Conservation (phyloP, 2,113 vertebrate genomes). For the Malurus cyaneus region DNA sequence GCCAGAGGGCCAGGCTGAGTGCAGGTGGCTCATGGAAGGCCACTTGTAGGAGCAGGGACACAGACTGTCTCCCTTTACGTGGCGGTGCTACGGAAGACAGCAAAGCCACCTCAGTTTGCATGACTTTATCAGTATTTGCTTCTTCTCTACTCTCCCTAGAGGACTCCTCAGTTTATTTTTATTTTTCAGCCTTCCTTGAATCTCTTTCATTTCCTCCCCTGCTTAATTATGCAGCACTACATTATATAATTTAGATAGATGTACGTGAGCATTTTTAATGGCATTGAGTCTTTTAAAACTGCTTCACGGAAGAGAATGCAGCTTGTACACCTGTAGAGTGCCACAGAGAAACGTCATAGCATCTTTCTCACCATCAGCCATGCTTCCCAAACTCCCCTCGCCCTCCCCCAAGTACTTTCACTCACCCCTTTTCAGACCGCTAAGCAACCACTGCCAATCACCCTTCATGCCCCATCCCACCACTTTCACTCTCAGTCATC, state of each 20-base stretch:
- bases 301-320: background rate
- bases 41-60: fast-evolving
- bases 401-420: background rate
- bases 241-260: background rate
- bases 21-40: background rate
- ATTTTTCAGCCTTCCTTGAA: constrained; percentile 24
- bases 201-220: constrained; percentile 35
- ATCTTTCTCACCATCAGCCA: background rate
- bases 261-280: background rate
- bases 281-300: background rate
- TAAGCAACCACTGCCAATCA: constrained; percentile 32
- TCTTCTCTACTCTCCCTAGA: background rate
- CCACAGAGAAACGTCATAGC: fast-evolving
- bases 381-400: background rate
- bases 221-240: background rate
- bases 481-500: background rate
- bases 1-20: background rate
- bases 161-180: constrained; percentile 26
- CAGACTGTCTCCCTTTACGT: fast-evolving
- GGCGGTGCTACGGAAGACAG: background rate
- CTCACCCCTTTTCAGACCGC: constrained; percentile 33
- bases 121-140: background rate
- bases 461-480: background rate
- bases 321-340: background rate
- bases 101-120: background rate